phyloP scores from a whole-genome alignment of 2,113 vertebrate genomes.

The Eonycteris spelaea region DNA sequence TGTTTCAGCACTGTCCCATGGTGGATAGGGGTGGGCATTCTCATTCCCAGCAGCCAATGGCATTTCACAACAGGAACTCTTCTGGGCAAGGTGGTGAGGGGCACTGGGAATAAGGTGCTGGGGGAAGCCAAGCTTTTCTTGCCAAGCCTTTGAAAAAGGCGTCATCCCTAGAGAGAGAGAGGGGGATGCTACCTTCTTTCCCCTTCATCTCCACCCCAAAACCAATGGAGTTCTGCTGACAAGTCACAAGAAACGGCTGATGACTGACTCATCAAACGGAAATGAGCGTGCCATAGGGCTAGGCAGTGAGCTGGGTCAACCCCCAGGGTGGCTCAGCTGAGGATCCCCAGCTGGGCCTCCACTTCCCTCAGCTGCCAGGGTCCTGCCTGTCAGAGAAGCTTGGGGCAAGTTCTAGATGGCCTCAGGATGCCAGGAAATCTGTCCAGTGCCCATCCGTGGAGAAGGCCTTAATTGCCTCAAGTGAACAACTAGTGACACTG shows the following conservation, averaged over 20 bases:
- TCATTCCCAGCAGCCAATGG: not conserved
- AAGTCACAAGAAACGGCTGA: slow-evolving; percentile 1
- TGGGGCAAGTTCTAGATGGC: not conserved
- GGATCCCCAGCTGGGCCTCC: not conserved
- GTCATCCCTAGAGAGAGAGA: not conserved
- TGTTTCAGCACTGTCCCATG: slow-evolving; percentile 16
- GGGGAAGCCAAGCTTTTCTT: not conserved
- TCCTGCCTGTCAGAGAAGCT: not conserved
- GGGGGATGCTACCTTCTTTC: not conserved
- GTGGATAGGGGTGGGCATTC: not conserved
- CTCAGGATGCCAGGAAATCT: not conserved
- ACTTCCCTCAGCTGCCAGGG: not conserved
- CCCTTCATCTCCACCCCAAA: not conserved
- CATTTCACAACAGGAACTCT: slow-evolving; percentile 26
- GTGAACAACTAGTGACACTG: not conserved
- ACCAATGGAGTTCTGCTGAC: not conserved
- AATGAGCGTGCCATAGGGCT: not conserved
- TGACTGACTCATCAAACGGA: slow-evolving; percentile 33
- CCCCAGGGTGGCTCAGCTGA: not conserved
- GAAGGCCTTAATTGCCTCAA: not conserved
- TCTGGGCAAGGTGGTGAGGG: not conserved
- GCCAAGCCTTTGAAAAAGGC: not conserved
- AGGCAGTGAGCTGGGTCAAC: not conserved
- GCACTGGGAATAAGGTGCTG: not conserved
- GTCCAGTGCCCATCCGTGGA: not conserved